phyloP scores from a whole-genome alignment of 2,113 vertebrate species.

The Rhinolophus sinicus region DNA sequence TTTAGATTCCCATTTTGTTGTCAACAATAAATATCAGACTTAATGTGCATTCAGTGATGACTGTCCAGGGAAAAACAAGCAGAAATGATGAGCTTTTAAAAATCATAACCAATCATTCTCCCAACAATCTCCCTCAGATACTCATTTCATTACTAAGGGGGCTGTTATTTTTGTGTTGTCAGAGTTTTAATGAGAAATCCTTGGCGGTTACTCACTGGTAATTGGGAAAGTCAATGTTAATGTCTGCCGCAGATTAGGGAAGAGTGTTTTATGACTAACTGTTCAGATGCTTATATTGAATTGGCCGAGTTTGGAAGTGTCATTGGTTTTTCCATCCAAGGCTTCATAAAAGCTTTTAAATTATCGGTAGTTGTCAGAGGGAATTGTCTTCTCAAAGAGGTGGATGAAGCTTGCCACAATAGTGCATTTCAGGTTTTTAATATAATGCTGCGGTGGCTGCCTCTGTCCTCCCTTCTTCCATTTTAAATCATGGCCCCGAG shows the following conservation, averaged over 20 bases:
- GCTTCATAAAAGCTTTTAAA: slow-evolving; percentile 34
- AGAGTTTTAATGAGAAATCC: not conserved
- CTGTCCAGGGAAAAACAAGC: not conserved
- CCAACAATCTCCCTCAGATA: not conserved
- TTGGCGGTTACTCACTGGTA: slow-evolving; percentile 15
- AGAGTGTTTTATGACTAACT: not conserved
- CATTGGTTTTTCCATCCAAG: not conserved
- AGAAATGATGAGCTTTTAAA: slow-evolving; percentile 17
- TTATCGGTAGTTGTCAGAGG: not conserved
- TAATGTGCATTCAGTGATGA: not conserved
- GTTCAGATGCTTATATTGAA: not conserved
- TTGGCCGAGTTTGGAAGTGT: not conserved
- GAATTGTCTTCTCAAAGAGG: not conserved
- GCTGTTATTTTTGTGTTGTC: slow-evolving; percentile 21
- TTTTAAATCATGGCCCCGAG: not conserved
- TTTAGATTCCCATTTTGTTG: not conserved
- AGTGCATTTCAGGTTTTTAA: not conserved
- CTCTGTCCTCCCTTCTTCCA: not conserved
- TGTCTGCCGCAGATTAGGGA: not conserved
- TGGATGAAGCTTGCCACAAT: not conserved
- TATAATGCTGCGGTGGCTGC: no score
- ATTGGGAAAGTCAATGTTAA: not conserved
- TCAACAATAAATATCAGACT: slow-evolving; percentile 36
- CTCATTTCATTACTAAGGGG: not conserved
- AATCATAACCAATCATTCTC: not conserved